phyloP scores from a whole-genome alignment of 2,797 vertebrate species.

The Etheostoma perlongum region DNA sequence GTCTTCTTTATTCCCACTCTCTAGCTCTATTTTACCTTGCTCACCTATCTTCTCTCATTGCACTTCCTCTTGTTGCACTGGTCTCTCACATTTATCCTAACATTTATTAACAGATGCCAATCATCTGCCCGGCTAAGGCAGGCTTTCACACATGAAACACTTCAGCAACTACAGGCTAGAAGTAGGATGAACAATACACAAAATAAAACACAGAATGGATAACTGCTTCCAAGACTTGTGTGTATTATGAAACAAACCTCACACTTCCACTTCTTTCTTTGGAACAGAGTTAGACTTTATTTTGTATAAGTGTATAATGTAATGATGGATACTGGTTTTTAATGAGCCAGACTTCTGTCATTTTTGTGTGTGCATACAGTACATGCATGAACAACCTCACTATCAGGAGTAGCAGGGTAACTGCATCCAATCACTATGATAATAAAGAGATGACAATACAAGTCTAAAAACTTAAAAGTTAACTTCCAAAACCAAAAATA shows the following conservation, averaged over 20 bases:
- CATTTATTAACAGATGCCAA: constrained; percentile 63
- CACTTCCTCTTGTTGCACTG: constrained; percentile 54
- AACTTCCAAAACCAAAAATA: not conserved
- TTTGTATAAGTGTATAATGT: too few relatives aligned
- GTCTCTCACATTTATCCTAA: constrained; percentile 62
- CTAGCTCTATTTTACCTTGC: constrained; percentile 37
- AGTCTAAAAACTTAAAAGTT: not conserved
- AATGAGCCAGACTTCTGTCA: not conserved
- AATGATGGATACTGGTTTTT: too few relatives aligned
- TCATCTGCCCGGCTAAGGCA: constrained; percentile 46
- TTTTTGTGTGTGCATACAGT: too few relatives aligned
- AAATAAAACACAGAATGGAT: constrained; percentile 8
- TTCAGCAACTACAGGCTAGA: constrained; percentile 28
- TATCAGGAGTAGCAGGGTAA: too few relatives aligned
- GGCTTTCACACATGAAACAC: constrained; percentile 44
- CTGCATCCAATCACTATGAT: not conserved
- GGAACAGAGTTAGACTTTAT: not conserved
- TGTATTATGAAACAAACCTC: not conserved
- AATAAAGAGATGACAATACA: not conserved
- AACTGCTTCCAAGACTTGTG: not conserved
- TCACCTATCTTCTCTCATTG: constrained; percentile 37
- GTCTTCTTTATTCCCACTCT: constrained; percentile 39
- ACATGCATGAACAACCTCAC: not conserved
- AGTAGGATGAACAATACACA: constrained; percentile 26
- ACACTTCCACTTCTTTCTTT: not conserved